Percentiles rank a stretch among this genome's conserved stretches.
Conservation (phyloP, 2,888 invertebrate genomes). For the Drosophila helvetica region DNA sequence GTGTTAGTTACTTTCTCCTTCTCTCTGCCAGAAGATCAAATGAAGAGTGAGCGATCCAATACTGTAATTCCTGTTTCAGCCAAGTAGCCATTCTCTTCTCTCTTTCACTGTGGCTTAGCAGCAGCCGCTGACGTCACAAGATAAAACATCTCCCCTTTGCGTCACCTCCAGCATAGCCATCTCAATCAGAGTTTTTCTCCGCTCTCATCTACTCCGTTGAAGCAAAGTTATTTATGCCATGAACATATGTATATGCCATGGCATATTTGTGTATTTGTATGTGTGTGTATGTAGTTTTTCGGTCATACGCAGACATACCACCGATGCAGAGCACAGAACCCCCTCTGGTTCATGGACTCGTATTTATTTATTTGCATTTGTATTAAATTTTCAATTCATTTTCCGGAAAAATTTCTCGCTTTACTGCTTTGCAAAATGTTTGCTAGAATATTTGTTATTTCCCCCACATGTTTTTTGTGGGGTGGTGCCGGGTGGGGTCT, state of each 20-base stretch:
- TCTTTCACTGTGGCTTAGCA: neutral
- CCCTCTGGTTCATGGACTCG: neutral
- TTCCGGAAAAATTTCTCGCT: slow-evolving; percentile 19
- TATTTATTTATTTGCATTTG: slow-evolving; percentile 25
- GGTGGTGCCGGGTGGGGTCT: neutral
- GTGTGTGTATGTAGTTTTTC: slow-evolving; percentile 1
- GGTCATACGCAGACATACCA: neutral
- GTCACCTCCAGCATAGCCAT: neutral
- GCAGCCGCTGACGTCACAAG: neutral
- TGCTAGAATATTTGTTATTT: slow-evolving; percentile 28
- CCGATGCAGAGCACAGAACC: neutral
- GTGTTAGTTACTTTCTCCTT: no score
- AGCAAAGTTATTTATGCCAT: neutral
- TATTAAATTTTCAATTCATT: slow-evolving; percentile 33
- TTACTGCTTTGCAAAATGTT: slow-evolving; percentile 16
- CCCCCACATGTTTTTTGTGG: neutral
- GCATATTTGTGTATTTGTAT: no score
- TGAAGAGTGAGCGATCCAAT: no score
- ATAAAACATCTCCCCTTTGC: neutral
- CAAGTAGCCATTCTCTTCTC: no score
- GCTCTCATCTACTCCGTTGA: neutral
- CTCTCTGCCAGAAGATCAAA: no score
- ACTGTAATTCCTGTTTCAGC: no score
- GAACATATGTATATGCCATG: no score
- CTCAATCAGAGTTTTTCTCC: neutral